phyloP scores from a whole-genome alignment of 2,888 invertebrate genomes.

The Carcina quercana region DNA sequence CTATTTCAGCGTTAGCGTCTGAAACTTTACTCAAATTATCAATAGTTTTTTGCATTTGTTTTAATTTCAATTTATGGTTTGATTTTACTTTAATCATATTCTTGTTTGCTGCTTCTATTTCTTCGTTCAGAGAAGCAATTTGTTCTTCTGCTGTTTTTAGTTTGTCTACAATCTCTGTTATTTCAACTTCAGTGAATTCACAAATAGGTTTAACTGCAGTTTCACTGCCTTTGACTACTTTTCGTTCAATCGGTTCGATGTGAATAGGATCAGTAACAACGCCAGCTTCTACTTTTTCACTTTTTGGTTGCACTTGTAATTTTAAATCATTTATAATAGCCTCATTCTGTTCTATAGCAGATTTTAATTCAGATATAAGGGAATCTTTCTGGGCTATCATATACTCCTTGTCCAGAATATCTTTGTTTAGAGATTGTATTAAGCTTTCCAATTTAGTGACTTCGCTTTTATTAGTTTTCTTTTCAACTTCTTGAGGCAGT shows the following conservation, averaged over 20 bases:
- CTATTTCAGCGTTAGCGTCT: slow-evolving; percentile 79
- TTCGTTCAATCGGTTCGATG: slow-evolving; percentile 1
- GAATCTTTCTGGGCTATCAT: slow-evolving; percentile 57
- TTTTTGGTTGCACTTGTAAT: slow-evolving; percentile 10
- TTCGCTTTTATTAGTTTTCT: slow-evolving; percentile 48
- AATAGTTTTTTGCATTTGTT: slow-evolving; percentile 84
- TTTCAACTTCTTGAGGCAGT: slow-evolving; percentile 51
- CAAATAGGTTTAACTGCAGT: too few relatives aligned
- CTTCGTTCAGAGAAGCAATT: slow-evolving; percentile 75
- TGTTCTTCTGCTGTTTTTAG: slow-evolving; percentile 57
- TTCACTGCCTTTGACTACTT: not conserved
- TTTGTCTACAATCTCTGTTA: slow-evolving; percentile 52
- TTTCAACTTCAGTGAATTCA: slow-evolving; percentile 4
- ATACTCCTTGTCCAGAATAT: slow-evolving; percentile 63
- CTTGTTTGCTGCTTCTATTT: slow-evolving; percentile 84
- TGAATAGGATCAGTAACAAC: slow-evolving; percentile 29
- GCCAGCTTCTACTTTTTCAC: slow-evolving; percentile 35
- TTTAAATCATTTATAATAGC: slow-evolving; percentile 25
- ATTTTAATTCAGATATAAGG: slow-evolving; percentile 47
- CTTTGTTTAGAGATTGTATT: slow-evolving; percentile 63
- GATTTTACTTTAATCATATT: slow-evolving; percentile 85
- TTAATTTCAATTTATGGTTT: slow-evolving; percentile 80
- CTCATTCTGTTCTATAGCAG: slow-evolving; percentile 24
- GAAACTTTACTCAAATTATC: slow-evolving; percentile 79
- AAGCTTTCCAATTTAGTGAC: slow-evolving; percentile 47